phyloP scores from a whole-genome alignment of 2,113 vertebrate genomes.

The Prolemur simus region DNA sequence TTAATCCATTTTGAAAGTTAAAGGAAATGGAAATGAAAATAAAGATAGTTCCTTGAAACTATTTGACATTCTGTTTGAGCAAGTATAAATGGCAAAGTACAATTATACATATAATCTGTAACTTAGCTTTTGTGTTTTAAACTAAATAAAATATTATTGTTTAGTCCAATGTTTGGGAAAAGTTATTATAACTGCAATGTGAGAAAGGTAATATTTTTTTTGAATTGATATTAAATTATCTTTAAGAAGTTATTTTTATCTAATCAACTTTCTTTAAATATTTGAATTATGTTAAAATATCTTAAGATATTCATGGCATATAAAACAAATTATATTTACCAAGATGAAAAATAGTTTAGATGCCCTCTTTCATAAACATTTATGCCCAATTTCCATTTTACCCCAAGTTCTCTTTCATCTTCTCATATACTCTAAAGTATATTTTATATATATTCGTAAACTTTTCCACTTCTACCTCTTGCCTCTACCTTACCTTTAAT shows the following conservation, averaged over 20 bases:
- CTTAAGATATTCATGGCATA: background rate
- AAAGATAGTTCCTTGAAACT: background rate
- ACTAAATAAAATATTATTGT: background rate
- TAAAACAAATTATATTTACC: background rate
- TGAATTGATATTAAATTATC: background rate
- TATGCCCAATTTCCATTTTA: background rate
- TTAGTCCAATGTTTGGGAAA: background rate
- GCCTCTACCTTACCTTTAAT: background rate
- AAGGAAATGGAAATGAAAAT: background rate
- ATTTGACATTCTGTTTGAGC: background rate
- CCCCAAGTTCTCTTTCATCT: background rate
- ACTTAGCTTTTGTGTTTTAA: slow-evolving; percentile 12
- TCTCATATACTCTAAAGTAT: too few relatives aligned
- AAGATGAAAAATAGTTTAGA: background rate
- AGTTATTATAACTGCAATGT: background rate
- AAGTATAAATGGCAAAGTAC: background rate
- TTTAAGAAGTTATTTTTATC: background rate
- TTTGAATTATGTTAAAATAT: background rate
- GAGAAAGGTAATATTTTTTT: background rate
- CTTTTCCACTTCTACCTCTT: background rate
- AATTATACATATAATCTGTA: background rate
- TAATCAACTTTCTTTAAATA: background rate
- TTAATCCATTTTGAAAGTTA: background rate
- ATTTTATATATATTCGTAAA: background rate
- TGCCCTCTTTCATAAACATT: background rate